Evolutionary conservation across 35 echinoderm and acorn worm species (phyloP).

Genomic region (Apostichopus japonicus): DNA sequence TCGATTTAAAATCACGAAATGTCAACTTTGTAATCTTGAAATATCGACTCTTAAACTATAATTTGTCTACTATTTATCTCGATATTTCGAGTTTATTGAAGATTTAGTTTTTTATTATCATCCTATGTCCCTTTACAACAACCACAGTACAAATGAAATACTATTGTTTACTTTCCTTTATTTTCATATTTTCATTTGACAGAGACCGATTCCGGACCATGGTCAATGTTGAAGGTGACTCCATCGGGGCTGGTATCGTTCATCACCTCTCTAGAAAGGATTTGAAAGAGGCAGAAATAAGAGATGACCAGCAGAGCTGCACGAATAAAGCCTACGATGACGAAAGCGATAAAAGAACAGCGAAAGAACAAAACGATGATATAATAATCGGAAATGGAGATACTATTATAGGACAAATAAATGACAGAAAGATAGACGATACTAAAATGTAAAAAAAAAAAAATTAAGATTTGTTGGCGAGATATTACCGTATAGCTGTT

Average conservation of each 20-base stretch:
- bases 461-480: neutral
- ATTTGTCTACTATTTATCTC: too few species aligned
- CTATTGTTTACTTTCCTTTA: neutral
- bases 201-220: slow-evolving; percentile 66
- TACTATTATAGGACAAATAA: neutral
- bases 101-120: too few species aligned
- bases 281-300: neutral
- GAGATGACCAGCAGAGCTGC: neutral
- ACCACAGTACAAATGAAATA: too few species aligned
- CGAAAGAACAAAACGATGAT: neutral
- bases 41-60: too few species aligned
- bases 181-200: slow-evolving; percentile 7
- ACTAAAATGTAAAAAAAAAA: neutral
- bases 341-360: neutral
- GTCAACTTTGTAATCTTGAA: too few species aligned
- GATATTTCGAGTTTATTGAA: too few species aligned
- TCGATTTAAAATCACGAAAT: too few species aligned
- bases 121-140: too few species aligned
- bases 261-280: slow-evolving; percentile 32
- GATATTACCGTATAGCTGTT: too few species aligned
- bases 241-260: slow-evolving; percentile 65
- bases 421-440: neutral
- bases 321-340: neutral
- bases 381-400: neutral
- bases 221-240: slow-evolving; percentile 66